Evolutionary conservation across 2,113 vertebrate species (phyloP).

Genomic region (Trachemys scripta): DNA sequence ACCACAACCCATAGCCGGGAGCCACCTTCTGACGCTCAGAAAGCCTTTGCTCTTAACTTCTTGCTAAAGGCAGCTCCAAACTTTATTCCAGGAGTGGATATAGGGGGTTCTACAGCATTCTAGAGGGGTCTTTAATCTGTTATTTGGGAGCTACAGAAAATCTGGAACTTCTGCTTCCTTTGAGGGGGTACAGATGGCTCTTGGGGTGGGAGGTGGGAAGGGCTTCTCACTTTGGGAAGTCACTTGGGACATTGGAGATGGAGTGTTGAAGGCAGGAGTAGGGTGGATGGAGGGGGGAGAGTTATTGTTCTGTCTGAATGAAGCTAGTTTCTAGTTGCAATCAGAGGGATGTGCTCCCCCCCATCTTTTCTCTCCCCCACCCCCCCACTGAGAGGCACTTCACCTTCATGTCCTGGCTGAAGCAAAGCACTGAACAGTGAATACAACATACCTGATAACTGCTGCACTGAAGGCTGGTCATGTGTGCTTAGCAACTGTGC

Average conservation of each 20-base stretch:
- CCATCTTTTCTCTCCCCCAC: not conserved
- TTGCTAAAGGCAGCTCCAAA: conserved; percentile 69
- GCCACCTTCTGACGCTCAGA: conserved; percentile 69
- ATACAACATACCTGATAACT: conserved; percentile 94
- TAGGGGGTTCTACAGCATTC: conserved; percentile 56
- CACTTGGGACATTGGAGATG: conserved; percentile 42
- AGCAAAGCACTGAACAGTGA: conserved; percentile 63
- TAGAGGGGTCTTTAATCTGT: conserved; percentile 48
- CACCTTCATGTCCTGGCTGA: conserved; percentile 65
- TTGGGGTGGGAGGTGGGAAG: conserved; percentile 50
- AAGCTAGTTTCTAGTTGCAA: conserved; percentile 6
- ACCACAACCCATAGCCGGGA: conserved; percentile 70
- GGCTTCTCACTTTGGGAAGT: conserved; percentile 54
- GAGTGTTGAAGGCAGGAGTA: conserved; percentile 56
- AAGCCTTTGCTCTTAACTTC: conserved; percentile 3
- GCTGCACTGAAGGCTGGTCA: conserved; percentile 95
- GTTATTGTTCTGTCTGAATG: conserved; percentile 60
- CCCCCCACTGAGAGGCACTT: conserved; percentile 53
- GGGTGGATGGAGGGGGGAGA: conserved; percentile 18
- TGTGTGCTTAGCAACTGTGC: conserved; percentile 98
- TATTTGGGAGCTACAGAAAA: conserved; percentile 23
- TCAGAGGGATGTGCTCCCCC: conserved; percentile 53
- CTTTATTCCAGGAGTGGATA: conserved; percentile 65
- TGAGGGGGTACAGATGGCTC: conserved; percentile 75
- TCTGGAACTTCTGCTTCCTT: conserved; percentile 52